phyloP scores from a whole-genome alignment of 2,113 vertebrate genomes.

The Synodontis membranacea region DNA sequence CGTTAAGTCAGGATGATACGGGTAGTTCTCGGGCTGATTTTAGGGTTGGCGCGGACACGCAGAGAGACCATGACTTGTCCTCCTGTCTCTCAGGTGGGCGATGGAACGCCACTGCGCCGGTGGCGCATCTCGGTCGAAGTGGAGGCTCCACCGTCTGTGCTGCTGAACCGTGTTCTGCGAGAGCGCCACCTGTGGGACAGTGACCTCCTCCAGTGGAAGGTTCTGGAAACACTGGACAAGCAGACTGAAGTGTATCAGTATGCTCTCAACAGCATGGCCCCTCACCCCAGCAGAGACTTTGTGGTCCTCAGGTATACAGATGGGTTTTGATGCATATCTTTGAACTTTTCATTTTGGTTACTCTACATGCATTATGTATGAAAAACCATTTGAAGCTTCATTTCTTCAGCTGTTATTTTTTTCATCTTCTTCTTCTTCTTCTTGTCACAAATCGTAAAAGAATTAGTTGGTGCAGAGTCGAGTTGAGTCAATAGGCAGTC shows the following conservation, averaged over 20 bases:
- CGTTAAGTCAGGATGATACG: background rate
- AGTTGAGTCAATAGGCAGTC: background rate
- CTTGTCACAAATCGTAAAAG: background rate
- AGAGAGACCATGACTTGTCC: background rate
- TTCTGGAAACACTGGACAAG: slow-evolving; percentile 85
- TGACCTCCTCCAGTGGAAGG: slow-evolving; percentile 88
- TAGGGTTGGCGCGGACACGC: background rate
- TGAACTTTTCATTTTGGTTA: background rate
- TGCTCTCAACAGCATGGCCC: slow-evolving; percentile 87
- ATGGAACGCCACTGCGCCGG: slow-evolving; percentile 85
- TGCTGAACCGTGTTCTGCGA: slow-evolving; percentile 87
- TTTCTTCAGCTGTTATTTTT: background rate
- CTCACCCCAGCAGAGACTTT: slow-evolving; percentile 89
- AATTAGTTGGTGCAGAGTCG: background rate
- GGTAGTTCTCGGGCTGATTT: background rate
- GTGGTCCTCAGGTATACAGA: slow-evolving; percentile 65
- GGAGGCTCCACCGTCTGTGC: slow-evolving; percentile 82
- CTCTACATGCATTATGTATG: background rate
- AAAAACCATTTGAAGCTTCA: background rate
- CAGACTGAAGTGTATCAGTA: slow-evolving; percentile 93
- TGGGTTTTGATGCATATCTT: no score
- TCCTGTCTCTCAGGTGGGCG: slow-evolving; percentile 79
- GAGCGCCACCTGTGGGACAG: slow-evolving; percentile 92
- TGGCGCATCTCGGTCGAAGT: slow-evolving; percentile 91
- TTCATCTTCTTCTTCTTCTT: background rate